These are phyloP conservation scores for Vesta saturnalis DNA, from an alignment of 2,888 invertebrate species.

Conservation along the genomic window DNA sequence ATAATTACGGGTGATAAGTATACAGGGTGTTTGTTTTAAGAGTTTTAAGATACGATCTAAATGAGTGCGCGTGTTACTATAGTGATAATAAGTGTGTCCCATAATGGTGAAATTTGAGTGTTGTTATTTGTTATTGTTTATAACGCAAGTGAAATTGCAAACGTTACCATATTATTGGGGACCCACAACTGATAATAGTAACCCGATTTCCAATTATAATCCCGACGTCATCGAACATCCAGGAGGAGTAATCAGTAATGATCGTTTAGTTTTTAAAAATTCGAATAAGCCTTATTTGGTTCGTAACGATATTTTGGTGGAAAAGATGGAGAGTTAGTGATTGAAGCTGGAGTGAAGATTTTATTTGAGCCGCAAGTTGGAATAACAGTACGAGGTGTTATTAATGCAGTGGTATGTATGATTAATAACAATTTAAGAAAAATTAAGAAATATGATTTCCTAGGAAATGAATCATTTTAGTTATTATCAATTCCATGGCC, in stretches of 20 bases:
- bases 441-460: conserved; percentile 3
- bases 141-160: conserved; percentile 12
- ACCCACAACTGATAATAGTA: background rate
- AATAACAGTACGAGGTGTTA: conserved; percentile 89
- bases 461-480: background rate
- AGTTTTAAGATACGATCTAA: too few relatives aligned
- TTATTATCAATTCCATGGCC: background rate
- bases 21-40: too few relatives aligned
- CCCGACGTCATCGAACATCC: conserved; percentile 65
- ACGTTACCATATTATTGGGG: conserved; percentile 18
- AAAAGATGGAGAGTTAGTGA: conserved; percentile 80
- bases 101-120: conserved; percentile 31
- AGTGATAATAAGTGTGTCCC: background rate
- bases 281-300: conserved; percentile 78
- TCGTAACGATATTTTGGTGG: conserved; percentile 82
- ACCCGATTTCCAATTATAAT: background rate
- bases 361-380: conserved; percentile 93
- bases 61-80: too few relatives aligned
- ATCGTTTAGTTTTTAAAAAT: conserved; percentile 66
- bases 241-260: conserved; percentile 71
- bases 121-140: conserved; percentile 16
- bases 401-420: conserved; percentile 86
- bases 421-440: background rate
- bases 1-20: too few relatives aligned
- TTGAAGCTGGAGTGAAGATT: conserved; percentile 91